These are phyloP conservation scores for Catamblyrhynchus diadema DNA, from an alignment of 2,797 vertebrate species.

Conservation along the genomic window DNA sequence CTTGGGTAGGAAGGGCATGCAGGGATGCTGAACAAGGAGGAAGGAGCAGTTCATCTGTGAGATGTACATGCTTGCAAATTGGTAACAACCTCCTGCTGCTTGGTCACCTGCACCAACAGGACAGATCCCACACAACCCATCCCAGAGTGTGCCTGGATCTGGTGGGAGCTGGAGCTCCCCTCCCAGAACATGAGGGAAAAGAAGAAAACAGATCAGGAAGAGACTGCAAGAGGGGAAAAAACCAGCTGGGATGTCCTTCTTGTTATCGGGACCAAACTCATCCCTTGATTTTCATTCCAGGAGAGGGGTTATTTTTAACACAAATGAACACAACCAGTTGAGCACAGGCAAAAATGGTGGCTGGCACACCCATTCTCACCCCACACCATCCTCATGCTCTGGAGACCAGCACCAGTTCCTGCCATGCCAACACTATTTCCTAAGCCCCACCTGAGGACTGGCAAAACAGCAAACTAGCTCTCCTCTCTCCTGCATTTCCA, in stretches of 20 bases:
- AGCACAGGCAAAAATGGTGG: rapidly evolving
- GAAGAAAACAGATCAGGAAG: not conserved
- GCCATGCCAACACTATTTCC: not conserved
- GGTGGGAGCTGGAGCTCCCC: rapidly evolving
- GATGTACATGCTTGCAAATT: rapidly evolving
- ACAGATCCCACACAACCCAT: not conserved
- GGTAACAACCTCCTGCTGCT: not conserved
- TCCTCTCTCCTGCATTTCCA: not conserved
- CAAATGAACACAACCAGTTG: rapidly evolving
- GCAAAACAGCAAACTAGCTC: not conserved
- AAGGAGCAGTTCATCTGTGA: rapidly evolving
- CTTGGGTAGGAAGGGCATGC: rapidly evolving
- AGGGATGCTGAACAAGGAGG: not conserved
- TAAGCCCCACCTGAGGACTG: rapidly evolving
- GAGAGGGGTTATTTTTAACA: not conserved
- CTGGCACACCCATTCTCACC: not conserved
- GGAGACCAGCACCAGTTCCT: not conserved
- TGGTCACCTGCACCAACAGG: not conserved
- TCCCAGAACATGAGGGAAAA: not conserved
- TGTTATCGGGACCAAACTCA: not conserved
- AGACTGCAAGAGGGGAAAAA: not conserved
- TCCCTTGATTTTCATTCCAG: not conserved
- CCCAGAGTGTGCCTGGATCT: rapidly evolving
- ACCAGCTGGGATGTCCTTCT: not conserved
- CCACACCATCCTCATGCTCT: rapidly evolving